Percentiles rank a stretch among this genome's conserved stretches.
phyloP scores from a whole-genome alignment of 2,113 vertebrate species.

The Mellivora capensis region DNA sequence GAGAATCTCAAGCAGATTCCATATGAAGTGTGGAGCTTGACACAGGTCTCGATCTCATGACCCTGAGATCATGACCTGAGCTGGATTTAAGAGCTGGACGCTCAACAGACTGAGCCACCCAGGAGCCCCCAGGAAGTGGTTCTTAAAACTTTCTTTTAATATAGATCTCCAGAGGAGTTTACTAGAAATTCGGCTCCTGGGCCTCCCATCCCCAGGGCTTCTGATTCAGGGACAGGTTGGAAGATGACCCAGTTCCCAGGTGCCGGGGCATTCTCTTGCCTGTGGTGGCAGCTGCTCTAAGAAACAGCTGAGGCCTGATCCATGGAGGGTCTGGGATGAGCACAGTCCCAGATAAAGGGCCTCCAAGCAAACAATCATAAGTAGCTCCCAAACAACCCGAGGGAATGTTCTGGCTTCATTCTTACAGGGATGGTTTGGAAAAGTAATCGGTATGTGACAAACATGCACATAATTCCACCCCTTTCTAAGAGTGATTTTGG shows the following conservation, averaged over 20 bases:
- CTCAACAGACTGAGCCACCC: background rate
- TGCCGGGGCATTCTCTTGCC: rapidly evolving
- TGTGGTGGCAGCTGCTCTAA: rapidly evolving
- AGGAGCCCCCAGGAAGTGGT: background rate
- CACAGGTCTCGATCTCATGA: background rate
- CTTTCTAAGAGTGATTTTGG: background rate
- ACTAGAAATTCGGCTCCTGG: background rate
- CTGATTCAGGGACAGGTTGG: background rate
- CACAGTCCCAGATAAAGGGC: rapidly evolving
- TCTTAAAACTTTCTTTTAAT: background rate
- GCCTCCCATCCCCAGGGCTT: background rate
- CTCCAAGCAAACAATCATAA: background rate
- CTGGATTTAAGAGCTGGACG: background rate
- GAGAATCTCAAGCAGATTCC: background rate
- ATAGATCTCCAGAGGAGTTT: background rate
- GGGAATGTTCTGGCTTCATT: background rate
- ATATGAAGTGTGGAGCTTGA: background rate
- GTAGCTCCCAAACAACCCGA: background rate
- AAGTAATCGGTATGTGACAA: background rate
- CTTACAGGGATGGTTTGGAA: background rate
- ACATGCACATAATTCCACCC: background rate
- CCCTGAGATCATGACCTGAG: background rate
- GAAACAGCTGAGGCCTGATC: background rate
- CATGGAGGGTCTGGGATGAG: rapidly evolving
- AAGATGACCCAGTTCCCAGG: background rate